Base-by-base conservation (phyloP, 2,797 vertebrate species). In the Pygocentrus nattereri region DNA sequence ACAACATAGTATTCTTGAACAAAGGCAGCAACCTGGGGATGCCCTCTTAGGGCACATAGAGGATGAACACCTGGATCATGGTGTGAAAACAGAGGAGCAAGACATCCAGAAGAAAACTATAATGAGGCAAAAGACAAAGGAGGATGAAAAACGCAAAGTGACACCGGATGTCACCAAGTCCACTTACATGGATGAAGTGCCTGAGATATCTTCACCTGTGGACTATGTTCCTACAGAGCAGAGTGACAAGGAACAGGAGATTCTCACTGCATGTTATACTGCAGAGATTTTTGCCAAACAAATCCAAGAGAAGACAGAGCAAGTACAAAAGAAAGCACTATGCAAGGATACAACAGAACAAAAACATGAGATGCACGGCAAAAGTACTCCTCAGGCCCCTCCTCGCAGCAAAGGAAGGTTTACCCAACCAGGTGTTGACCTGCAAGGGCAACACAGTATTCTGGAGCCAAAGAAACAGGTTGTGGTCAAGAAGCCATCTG, bases 321-420 rank as follows among this genome's bases (percentile, higher is more conserved):
- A 69, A 31, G 64, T 5, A 69, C 52, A 41, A n/a, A 69, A 30
- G 15, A 76, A 76, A 54, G 50, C 34, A 56, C 67, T 49, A 34
- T 38, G 13, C 10, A 78, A 25, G 25, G 38, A 58, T 23, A 31
- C 61, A 15, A 64, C 31, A 38, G 49, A 76, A 18, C 30, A 49
- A 16, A 56, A 69, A 61, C 50, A 18, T 16, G 50, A 76, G 19
- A 31, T 73, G n/a, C 73, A n/a, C 30, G 4, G 5, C 4, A 70
- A 23, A 75, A 64, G 52, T 0, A 0, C 68, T 58, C 77, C 61
- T 11, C 68, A 44, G 23, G 62, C 75, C 61, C 73, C 74, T 65
- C 77, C 80, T 44, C 62, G 64, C 30, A 38, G 38, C 30, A 84
- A 74, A 49, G 50, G 62, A 61, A 84, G 65, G 25, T 4, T 74